These are phyloP conservation scores for Meteorus cinctellus DNA, from an alignment of 2,888 invertebrate species.

Conservation along the genomic window DNA sequence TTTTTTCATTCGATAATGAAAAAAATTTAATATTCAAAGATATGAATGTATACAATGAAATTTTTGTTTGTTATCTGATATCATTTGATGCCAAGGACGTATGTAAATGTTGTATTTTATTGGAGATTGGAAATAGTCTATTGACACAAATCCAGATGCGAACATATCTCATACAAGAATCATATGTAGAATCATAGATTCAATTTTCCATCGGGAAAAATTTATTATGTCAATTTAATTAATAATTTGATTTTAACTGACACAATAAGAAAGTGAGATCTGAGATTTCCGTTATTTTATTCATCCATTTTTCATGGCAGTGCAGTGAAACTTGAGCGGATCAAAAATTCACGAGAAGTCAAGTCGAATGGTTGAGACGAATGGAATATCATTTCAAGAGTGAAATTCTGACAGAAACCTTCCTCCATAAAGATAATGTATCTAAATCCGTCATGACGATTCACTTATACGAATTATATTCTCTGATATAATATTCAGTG, in stretches of 20 bases:
- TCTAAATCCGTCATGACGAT: conserved; percentile 52
- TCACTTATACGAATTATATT: conserved; percentile 31
- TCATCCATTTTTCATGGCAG: background rate
- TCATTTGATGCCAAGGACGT: background rate
- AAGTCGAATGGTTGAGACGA: background rate
- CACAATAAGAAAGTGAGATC: background rate
- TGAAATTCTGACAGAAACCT: conserved; percentile 32
- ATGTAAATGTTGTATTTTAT: background rate
- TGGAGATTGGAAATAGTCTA: background rate
- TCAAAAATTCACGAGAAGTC: conserved; percentile 10
- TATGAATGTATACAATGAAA: background rate
- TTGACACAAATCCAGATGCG: background rate
- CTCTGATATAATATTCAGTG: conserved; percentile 23
- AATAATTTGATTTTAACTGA: background rate
- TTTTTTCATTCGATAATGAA: background rate
- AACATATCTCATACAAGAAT: background rate
- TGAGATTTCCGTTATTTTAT: background rate
- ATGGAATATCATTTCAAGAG: background rate
- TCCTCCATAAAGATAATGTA: conserved; percentile 47
- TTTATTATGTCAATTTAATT: background rate
- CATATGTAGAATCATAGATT: background rate
- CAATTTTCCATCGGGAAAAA: background rate
- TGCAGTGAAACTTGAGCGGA: conserved; percentile 27
- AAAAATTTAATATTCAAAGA: background rate
- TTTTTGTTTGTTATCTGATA: background rate